Evolutionary conservation across 2,113 vertebrate species (phyloP).

Genomic region (Pimephales promelas): DNA sequence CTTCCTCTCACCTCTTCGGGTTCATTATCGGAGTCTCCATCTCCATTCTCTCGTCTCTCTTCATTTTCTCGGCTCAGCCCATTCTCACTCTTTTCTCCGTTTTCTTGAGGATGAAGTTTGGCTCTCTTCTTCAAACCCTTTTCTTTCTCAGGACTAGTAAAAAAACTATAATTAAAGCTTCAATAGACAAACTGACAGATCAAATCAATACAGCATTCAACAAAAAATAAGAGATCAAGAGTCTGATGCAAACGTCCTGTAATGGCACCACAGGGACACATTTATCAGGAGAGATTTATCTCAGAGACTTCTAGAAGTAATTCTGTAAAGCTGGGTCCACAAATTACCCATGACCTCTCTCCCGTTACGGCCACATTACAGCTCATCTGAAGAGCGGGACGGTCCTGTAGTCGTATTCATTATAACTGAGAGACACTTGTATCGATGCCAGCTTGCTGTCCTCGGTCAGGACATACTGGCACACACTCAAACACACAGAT

Average conservation of each 20-base stretch:
- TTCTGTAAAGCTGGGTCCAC: neutral
- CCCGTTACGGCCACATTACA: conserved; percentile 65
- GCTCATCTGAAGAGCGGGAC: conserved; percentile 32
- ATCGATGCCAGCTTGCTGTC: conserved; percentile 49
- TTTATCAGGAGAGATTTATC: conserved; percentile 8
- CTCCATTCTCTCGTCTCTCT: conserved; percentile 80
- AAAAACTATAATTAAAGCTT: neutral
- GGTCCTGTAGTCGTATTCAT: conserved; percentile 41
- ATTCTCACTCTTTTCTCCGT: conserved; percentile 80
- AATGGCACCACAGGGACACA: conserved; percentile 39
- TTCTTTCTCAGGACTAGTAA: conserved; percentile 86
- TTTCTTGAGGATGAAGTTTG: conserved; percentile 83
- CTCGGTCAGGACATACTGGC: conserved; percentile 17
- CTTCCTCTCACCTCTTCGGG: conserved; percentile 80
- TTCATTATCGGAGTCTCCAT: conserved; percentile 81
- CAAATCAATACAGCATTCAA: neutral
- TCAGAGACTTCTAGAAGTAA: conserved; percentile 13
- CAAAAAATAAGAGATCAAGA: neutral
- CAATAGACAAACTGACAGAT: neutral
- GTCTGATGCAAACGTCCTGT: neutral
- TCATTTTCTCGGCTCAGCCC: conserved; percentile 77
- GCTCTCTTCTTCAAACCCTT: conserved; percentile 86
- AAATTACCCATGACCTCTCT: conserved; percentile 41
- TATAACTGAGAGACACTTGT: conserved; percentile 58
- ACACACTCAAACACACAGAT: conserved; percentile 5